Percentiles rank a stretch among this genome's conserved stretches.
Evolutionary conservation across 1,140 invertebrate species (phyloP).

Genomic region (Hetaerina americana): DNA sequence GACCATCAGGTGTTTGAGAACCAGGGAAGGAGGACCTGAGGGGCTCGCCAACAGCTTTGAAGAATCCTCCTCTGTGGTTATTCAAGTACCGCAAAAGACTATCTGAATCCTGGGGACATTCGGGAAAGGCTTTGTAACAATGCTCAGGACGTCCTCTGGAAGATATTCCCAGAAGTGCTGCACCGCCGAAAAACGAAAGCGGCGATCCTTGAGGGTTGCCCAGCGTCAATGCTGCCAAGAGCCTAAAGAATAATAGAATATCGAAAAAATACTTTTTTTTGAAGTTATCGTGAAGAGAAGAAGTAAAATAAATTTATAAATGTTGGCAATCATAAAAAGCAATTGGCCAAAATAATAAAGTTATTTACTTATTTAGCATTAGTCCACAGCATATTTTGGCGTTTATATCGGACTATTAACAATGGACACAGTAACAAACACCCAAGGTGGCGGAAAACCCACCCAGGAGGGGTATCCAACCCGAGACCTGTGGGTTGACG

Average conservation of each 20-base stretch:
- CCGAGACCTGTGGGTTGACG: too few species aligned
- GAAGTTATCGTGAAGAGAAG: too few species aligned
- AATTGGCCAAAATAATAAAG: too few species aligned
- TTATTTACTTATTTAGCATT: too few species aligned
- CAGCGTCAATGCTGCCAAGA: not conserved
- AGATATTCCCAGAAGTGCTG: slow-evolving; percentile 53
- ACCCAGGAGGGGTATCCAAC: too few species aligned
- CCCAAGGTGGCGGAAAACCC: too few species aligned
- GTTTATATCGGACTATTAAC: too few species aligned
- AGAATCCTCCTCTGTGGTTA: slow-evolving; percentile 75
- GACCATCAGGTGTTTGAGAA: not conserved
- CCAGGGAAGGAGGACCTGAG: not conserved
- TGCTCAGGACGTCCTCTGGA: slow-evolving; percentile 39
- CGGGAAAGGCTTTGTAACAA: slow-evolving; percentile 50
- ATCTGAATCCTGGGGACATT: slow-evolving; percentile 56
- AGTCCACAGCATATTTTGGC: too few species aligned
- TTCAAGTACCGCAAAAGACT: slow-evolving; percentile 64
- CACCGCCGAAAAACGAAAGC: slow-evolving; percentile 52
- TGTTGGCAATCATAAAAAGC: too few species aligned
- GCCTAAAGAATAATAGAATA: not conserved
- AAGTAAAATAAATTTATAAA: too few species aligned
- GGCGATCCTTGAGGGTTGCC: slow-evolving; percentile 32
- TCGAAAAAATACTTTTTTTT: too few species aligned
- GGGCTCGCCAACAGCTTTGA: slow-evolving; percentile 50
- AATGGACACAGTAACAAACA: too few species aligned